Conservation (phyloP, 2,888 invertebrate genomes). For the Argyresthia goedartella region DNA sequence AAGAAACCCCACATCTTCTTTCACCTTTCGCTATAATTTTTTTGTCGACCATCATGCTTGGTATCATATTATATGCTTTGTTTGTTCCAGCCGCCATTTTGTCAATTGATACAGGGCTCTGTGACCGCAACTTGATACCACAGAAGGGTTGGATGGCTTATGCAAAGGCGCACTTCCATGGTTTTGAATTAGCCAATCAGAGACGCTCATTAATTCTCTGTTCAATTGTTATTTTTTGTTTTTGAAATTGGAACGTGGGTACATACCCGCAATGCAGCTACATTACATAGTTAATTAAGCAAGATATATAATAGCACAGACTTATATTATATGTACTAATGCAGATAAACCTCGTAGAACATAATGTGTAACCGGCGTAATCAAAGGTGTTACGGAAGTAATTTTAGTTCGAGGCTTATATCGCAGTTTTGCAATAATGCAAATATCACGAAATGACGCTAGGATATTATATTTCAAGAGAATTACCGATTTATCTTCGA, state of each 20-base stretch:
- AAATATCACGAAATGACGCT: too few relatives aligned
- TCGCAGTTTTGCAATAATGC: too few relatives aligned
- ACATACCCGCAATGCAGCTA: background rate
- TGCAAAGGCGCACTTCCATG: slow-evolving; percentile 15
- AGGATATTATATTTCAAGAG: too few relatives aligned
- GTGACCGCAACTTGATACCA: slow-evolving; percentile 27
- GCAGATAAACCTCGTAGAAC: too few relatives aligned
- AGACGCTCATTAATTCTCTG: slow-evolving; percentile 7
- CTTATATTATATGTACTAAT: too few relatives aligned
- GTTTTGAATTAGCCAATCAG: slow-evolving; percentile 23
- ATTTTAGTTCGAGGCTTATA: too few relatives aligned
- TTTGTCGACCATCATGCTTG: background rate
- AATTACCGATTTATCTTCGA: too few relatives aligned
- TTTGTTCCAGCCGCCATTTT: slow-evolving; percentile 26
- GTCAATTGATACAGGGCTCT: slow-evolving; percentile 30
- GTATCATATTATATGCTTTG: slow-evolving; percentile 2
- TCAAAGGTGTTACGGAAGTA: too few relatives aligned
- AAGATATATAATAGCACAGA: too few relatives aligned
- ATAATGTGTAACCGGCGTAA: too few relatives aligned
- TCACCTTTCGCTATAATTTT: too few relatives aligned
- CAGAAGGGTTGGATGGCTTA: slow-evolving; percentile 21
- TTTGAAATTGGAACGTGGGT: background rate
- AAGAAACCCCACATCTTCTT: too few relatives aligned
- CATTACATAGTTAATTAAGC: background rate
- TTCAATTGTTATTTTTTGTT: background rate